Conservation (phyloP, 2,888 invertebrate genomes). For the Polydrusus tereticollis region DNA sequence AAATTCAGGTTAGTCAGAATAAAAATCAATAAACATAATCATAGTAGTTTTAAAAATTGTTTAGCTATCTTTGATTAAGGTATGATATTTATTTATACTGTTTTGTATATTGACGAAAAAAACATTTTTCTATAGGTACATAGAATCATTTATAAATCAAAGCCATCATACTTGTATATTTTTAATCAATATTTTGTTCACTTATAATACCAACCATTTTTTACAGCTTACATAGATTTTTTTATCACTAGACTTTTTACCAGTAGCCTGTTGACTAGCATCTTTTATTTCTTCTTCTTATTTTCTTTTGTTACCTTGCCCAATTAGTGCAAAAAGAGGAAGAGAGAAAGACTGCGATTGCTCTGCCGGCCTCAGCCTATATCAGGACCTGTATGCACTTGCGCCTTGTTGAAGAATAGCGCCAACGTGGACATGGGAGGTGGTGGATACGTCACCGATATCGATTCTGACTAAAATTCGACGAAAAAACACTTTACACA, state of each 20-base stretch:
- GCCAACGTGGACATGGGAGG: slow-evolving; percentile 55
- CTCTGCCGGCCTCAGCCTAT: slow-evolving; percentile 57
- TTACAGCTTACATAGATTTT: slow-evolving; percentile 8
- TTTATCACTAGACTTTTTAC: slow-evolving; percentile 12
- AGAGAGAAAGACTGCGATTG: slow-evolving; percentile 60
- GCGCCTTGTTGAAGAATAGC: slow-evolving; percentile 49
- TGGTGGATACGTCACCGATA: slow-evolving; percentile 57
- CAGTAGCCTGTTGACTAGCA: slow-evolving; percentile 4
- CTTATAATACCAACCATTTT: neutral
- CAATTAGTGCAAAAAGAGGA: slow-evolving; percentile 58
- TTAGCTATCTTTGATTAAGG: neutral
- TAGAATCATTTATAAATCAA: too few relatives aligned
- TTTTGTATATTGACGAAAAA: too few relatives aligned
- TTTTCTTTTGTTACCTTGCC: slow-evolving; percentile 20
- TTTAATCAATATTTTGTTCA: too few relatives aligned
- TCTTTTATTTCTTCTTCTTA: slow-evolving; percentile 16
- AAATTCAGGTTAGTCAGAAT: too few relatives aligned
- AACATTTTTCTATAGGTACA: too few relatives aligned
- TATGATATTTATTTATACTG: too few relatives aligned
- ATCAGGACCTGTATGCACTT: slow-evolving; percentile 59
- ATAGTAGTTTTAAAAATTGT: neutral
- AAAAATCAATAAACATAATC: too few relatives aligned
- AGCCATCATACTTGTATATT: neutral
- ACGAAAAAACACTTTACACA: slow-evolving; percentile 20
- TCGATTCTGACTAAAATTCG: slow-evolving; percentile 58